Conservation (phyloP, 1,140 invertebrate species). For the Penaeus japonicus region DNA sequence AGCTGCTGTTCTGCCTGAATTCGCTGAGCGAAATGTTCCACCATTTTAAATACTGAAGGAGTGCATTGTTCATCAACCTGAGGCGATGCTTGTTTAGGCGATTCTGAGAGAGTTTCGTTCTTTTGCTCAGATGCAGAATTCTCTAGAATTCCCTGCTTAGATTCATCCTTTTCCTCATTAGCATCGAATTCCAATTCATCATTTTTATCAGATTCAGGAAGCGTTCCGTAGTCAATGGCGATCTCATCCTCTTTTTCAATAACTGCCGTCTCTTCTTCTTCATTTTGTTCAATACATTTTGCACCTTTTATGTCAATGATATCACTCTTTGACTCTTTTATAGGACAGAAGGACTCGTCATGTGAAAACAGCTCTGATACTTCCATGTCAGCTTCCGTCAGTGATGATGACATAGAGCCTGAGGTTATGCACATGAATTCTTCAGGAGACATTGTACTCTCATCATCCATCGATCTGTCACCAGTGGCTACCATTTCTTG, state of each 20-base stretch:
- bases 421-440: not conserved
- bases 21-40: slow-evolving; percentile 41
- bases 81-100: not conserved
- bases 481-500: no score
- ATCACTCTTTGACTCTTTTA: not conserved
- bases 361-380: slow-evolving; percentile 31
- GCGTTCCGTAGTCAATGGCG: no score
- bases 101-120: not conserved
- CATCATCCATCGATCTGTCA: no score
- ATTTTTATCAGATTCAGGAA: not conserved
- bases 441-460: not conserved
- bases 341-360: slow-evolving; percentile 34
- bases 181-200: not conserved
- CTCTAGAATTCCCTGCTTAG: no score
- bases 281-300: not conserved
- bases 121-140: no score
- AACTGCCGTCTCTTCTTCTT: not conserved
- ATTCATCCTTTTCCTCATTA: not conserved
- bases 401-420: slow-evolving; percentile 9
- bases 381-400: slow-evolving; percentile 44
- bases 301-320: not conserved
- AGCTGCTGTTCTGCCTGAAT: slow-evolving; percentile 26
- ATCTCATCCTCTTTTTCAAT: not conserved
- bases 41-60: slow-evolving; percentile 33
- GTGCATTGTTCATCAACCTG: not conserved